phyloP scores from a whole-genome alignment of 2,113 vertebrate genomes.

The Stictonetta naevosa region DNA sequence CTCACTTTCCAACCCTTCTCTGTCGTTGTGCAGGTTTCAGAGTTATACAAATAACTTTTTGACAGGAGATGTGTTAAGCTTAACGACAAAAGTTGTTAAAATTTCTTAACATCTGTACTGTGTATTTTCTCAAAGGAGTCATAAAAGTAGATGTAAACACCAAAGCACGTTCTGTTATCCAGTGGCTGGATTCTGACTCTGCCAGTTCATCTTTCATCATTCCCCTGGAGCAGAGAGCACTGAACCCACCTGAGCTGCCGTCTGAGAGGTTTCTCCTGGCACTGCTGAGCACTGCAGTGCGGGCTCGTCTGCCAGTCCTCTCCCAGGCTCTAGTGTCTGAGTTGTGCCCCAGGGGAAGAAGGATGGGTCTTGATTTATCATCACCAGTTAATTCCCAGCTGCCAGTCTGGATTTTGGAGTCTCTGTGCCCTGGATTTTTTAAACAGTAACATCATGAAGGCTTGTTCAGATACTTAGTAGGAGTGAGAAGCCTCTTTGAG shows the following conservation, averaged over 20 bases:
- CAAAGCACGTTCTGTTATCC: not conserved
- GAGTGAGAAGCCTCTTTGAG: not conserved
- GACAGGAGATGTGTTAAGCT: not conserved
- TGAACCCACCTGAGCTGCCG: fast-evolving
- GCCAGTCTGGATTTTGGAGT: not conserved
- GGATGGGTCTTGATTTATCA: not conserved
- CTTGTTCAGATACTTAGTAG: not conserved
- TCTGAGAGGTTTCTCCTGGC: not conserved
- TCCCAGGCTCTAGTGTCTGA: fast-evolving
- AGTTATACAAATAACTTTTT: not conserved
- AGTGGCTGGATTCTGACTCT: not conserved
- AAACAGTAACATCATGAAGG: not conserved
- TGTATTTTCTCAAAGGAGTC: not conserved
- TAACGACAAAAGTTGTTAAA: not conserved
- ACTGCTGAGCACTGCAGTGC: not conserved
- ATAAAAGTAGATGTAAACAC: not conserved
- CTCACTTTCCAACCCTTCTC: not conserved
- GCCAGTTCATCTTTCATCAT: not conserved
- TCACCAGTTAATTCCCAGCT: not conserved
- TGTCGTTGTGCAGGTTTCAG: not conserved
- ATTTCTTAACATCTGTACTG: not conserved
- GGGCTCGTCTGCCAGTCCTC: fast-evolving
- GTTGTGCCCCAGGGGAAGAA: not conserved
- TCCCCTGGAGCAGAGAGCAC: not conserved
- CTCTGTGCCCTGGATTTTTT: not conserved